Conservation (phyloP, 92 coral and sea anemone species). For the Paragorgia papillata region DNA sequence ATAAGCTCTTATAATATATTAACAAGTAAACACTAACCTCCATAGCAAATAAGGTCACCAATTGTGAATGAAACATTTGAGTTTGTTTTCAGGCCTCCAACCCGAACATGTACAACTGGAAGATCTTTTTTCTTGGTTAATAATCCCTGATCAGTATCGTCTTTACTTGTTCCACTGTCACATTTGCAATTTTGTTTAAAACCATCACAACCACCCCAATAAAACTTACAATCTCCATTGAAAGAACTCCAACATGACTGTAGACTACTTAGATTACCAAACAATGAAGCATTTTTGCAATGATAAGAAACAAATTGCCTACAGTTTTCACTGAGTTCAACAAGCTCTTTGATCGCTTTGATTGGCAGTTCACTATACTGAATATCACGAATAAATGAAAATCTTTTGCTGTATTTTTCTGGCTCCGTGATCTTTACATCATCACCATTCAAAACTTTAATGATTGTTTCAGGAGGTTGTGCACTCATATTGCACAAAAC, state of each 20-base stretch:
- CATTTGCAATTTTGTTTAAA: conserved; percentile 13
- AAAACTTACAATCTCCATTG: background rate
- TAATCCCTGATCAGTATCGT: background rate
- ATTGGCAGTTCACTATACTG: background rate
- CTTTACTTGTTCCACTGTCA: background rate
- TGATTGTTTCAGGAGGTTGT: conserved; percentile 10
- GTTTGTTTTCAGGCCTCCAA: conserved; percentile 11
- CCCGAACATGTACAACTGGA: background rate
- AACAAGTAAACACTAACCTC: conserved; percentile 38
- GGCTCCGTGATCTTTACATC: background rate
- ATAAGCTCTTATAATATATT: too few relatives aligned
- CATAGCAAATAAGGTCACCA: conserved; percentile 34
- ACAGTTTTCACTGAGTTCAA: conserved; percentile 24
- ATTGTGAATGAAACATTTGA: conserved; percentile 24
- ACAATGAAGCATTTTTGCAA: conserved; percentile 28
- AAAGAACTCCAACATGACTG: background rate
- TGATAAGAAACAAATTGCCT: conserved; percentile 24
- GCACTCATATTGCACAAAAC: conserved; percentile 15
- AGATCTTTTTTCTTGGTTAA: conserved; percentile 33
- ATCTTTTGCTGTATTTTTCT: background rate
- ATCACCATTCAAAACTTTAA: background rate
- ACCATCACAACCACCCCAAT: conserved; percentile 25
- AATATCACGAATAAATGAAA: conserved; percentile 1
- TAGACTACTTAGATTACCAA: background rate
- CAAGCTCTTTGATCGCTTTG: background rate